Conservation (phyloP, 2,113 vertebrate species). For the Vimba vimba region DNA sequence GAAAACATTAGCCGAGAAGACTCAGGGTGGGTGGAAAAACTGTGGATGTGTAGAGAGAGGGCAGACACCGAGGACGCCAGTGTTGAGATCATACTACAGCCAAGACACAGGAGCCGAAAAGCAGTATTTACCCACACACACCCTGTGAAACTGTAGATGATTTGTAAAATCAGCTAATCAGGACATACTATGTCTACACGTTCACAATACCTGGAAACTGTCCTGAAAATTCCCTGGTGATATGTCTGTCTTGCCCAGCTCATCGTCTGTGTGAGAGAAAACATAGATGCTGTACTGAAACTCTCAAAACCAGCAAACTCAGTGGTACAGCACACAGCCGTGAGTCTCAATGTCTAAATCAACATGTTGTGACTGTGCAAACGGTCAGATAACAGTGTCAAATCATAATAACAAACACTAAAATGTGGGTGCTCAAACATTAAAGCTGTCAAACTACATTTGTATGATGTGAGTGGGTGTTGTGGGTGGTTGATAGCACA, state of each 20-base stretch:
- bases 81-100: constrained; percentile 17
- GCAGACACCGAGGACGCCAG: constrained; percentile 42
- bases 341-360: background rate
- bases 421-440: constrained; percentile 1
- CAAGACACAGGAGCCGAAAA: constrained; percentile 6
- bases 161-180: constrained; percentile 8
- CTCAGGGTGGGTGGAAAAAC: constrained; percentile 23
- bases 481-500: background rate
- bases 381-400: background rate
- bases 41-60: constrained; percentile 21
- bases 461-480: background rate
- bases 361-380: background rate
- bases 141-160: constrained; percentile 27
- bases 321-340: background rate
- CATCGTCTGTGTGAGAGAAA: constrained; percentile 83
- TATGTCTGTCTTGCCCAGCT: constrained; percentile 86
- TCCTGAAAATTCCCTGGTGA: constrained; percentile 85
- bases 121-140: background rate
- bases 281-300: constrained; percentile 47
- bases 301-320: constrained; percentile 18
- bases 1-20: constrained; percentile 36
- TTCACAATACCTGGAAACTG: constrained; percentile 73
- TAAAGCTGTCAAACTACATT: background rate
- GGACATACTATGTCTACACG: background rate
- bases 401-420: constrained; percentile 3